Evolutionary conservation across 2,797 vertebrate species (phyloP).

Genomic region (Rhadinocentrus ornatus): DNA sequence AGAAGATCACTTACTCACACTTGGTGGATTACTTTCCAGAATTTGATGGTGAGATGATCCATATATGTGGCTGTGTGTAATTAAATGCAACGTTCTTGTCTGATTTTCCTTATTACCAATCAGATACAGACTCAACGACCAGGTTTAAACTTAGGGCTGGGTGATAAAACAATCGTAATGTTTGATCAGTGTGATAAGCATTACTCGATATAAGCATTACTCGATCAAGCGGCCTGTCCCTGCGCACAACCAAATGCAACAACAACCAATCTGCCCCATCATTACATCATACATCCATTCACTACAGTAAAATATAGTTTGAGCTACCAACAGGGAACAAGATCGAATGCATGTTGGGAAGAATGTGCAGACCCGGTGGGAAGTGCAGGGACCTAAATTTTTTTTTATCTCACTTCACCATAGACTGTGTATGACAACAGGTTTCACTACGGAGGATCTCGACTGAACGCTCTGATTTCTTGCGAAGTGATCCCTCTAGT

Average conservation of each 20-base stretch:
- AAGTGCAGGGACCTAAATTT: not conserved
- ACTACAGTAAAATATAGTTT: not conserved
- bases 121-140: not conserved
- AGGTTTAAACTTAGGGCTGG: not conserved
- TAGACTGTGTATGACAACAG: no score
- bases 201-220: not conserved
- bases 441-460: no score
- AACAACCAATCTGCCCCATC: not conserved
- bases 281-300: not conserved
- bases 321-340: not conserved
- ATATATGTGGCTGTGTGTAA: not conserved
- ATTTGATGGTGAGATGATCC: slow-evolving; percentile 92
- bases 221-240: not conserved
- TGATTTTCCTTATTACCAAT: not conserved
- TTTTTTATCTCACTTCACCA: no score
- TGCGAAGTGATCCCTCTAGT: no score
- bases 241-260: not conserved
- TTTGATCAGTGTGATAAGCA: not conserved
- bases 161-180: not conserved
- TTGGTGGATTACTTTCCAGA: slow-evolving; percentile 99
- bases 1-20: slow-evolving; percentile 97
- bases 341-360: not conserved
- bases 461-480: no score
- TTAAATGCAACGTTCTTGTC: not conserved
- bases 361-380: not conserved